Evolutionary conservation across 2,113 vertebrate species (phyloP).

Genomic region (Bagarius yarrelli): DNA sequence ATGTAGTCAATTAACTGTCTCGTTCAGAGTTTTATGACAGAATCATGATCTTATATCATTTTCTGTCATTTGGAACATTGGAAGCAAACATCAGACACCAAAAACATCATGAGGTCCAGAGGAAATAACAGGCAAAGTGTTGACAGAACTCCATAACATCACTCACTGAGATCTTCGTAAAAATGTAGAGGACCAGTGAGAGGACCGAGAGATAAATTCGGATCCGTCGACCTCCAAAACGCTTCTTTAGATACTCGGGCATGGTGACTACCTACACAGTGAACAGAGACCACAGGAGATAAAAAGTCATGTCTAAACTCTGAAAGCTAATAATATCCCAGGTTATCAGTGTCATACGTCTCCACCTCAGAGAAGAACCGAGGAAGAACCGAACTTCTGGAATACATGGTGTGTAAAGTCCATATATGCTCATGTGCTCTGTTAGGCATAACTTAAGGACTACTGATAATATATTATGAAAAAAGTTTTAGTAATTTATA

Average conservation of each 20-base stretch:
- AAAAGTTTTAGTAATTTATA: no score
- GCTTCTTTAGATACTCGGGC: slow-evolving; percentile 92
- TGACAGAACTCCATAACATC: not conserved
- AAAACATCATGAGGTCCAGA: not conserved
- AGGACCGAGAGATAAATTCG: slow-evolving; percentile 89
- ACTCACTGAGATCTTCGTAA: slow-evolving; percentile 99
- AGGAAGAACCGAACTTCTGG: not conserved
- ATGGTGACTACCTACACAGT: slow-evolving; percentile 86
- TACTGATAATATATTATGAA: not conserved
- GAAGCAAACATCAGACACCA: not conserved
- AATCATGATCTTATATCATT: no score
- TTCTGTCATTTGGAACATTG: no score
- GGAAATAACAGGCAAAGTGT: not conserved
- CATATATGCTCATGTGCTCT: not conserved
- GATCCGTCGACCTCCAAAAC: slow-evolving; percentile 91
- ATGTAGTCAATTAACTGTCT: not conserved
- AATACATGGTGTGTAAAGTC: not conserved
- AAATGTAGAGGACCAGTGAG: slow-evolving; percentile 86
- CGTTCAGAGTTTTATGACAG: no score
- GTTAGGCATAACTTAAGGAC: not conserved
- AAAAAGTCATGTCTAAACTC: not conserved
- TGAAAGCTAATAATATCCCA: not conserved
- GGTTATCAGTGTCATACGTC: not conserved
- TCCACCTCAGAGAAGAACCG: not conserved
- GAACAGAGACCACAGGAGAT: slow-evolving; percentile 4